Evolutionary conservation across 2,797 vertebrate species (phyloP).

Genomic region (Atherinosoma microstoma): DNA sequence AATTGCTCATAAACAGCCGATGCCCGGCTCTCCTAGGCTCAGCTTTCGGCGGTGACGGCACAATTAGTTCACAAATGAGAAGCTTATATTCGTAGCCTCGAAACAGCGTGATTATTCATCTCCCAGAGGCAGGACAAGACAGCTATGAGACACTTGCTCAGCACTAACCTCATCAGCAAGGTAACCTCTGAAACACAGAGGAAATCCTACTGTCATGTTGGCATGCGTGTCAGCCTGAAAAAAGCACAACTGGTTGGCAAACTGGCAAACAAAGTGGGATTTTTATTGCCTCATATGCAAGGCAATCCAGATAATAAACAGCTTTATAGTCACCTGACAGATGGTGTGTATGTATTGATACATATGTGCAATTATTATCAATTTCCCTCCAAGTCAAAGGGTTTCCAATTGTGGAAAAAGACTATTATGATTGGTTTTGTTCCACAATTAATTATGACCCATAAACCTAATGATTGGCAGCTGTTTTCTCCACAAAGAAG

Average conservation of each 20-base stretch:
- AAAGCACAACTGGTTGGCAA: not conserved
- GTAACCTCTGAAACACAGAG: conserved; percentile 17
- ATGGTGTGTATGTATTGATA: too few species aligned
- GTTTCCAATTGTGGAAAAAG: too few species aligned
- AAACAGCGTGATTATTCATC: conserved; percentile 45
- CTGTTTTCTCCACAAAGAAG: too few species aligned
- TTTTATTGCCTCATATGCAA: not conserved
- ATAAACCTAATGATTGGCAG: too few species aligned
- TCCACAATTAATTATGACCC: too few species aligned
- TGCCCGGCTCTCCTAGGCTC: conserved; percentile 40
- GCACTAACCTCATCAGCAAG: conserved; percentile 28
- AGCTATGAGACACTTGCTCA: conserved; percentile 39
- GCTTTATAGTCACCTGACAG: too few species aligned
- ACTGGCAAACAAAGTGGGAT: not conserved
- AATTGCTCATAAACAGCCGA: conserved; percentile 65
- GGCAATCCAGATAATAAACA: too few species aligned
- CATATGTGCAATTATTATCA: too few species aligned
- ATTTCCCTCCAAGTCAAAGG: too few species aligned
- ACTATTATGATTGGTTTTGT: too few species aligned
- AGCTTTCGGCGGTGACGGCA: conserved; percentile 14
- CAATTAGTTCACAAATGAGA: conserved; percentile 73
- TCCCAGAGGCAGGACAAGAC: conserved; percentile 30
- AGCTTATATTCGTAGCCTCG: conserved; percentile 45
- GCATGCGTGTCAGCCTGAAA: not conserved
- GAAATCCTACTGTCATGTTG: not conserved